Conservation (phyloP, 2,888 invertebrate genomes). For the Vanessa cardui region DNA sequence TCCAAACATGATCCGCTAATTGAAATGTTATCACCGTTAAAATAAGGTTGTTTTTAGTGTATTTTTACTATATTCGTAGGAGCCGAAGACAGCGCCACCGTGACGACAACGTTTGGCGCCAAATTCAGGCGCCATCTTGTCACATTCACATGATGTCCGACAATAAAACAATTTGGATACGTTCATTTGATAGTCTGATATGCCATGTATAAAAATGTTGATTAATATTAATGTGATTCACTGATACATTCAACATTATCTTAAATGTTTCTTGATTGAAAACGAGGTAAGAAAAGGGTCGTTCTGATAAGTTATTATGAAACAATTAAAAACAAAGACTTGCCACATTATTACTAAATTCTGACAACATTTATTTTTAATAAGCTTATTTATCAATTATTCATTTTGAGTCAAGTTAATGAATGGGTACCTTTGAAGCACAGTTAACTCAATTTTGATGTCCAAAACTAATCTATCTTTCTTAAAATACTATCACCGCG, state of each 20-base stretch:
- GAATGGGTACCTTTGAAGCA: no score
- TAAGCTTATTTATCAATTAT: no score
- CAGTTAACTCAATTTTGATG: no score
- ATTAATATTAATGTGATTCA: constrained; percentile 29
- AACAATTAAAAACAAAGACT: no score
- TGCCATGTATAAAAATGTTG: constrained; percentile 27
- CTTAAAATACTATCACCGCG: no score
- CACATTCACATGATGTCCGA: constrained; percentile 69
- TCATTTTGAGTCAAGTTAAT: no score
- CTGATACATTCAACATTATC: constrained; percentile 1
- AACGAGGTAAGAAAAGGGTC: background rate
- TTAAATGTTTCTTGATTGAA: background rate
- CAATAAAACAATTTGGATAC: constrained; percentile 69
- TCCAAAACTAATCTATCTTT: no score
- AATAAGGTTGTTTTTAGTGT: constrained; percentile 37
- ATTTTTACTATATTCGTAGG: constrained; percentile 32
- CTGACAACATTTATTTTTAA: no score
- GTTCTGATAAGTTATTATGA: no score
- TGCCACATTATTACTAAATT: no score
- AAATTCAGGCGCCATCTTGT: constrained; percentile 67
- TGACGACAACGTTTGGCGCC: constrained; percentile 64
- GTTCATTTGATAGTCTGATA: constrained; percentile 41
- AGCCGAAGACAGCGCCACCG: constrained; percentile 46
- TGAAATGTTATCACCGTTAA: constrained; percentile 22
- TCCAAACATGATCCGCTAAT: constrained; percentile 20